Evolutionary conservation across 2,113 vertebrate genomes (phyloP), one percentile per base, ranked within the genome.

Genomic region (Sebastes schlegelii): DNA sequence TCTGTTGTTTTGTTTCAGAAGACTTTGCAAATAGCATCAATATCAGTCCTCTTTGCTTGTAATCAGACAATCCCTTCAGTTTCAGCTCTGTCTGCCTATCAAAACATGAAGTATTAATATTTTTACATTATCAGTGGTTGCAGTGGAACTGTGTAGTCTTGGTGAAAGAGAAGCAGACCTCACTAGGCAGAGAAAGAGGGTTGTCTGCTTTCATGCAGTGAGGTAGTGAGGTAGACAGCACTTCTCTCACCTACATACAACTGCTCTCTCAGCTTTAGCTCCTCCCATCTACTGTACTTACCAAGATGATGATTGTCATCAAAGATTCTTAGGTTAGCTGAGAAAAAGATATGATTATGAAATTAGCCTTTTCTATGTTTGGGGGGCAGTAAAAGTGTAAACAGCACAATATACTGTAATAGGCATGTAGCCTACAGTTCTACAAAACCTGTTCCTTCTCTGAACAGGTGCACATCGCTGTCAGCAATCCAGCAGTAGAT

Each of bases 141-240:
- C 45, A 1, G 71, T 90, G 43, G 54, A 73, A 82, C 74, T 89
- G 60, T 10, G 67, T 23, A 3, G 8, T 3, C 62, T 87, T 89
- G 80, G 77, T 84, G 34, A 86, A 86, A 48, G 89, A 83, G 67
- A 88, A 91, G n/a, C 42, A 60, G 42, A 83, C 57, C 40, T 89
- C 85, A 54, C 17, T 6, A 1, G 87, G 87, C 19, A 89, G 43
- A 14, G 12, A 16, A 5, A 57, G 11, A 12, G 77, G 43, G 8
- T 70, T n/a, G 0, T 77, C 45, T 13, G 78, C 54, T 43, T 78
- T 71, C 1, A 91, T 21, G 16, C n/a, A 43, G 48, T 89, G 66
- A 26, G 65, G 57, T 26, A 60, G 34, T 34, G 34, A 34, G 34
- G 34, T 34, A 51, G 42, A 43, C 16, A 42, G 19, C 17, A 14